Evolutionary conservation across 2,113 vertebrate species (phyloP), one percentile per base, ranked within the genome.

Genomic region (Thunnus thynnus): DNA sequence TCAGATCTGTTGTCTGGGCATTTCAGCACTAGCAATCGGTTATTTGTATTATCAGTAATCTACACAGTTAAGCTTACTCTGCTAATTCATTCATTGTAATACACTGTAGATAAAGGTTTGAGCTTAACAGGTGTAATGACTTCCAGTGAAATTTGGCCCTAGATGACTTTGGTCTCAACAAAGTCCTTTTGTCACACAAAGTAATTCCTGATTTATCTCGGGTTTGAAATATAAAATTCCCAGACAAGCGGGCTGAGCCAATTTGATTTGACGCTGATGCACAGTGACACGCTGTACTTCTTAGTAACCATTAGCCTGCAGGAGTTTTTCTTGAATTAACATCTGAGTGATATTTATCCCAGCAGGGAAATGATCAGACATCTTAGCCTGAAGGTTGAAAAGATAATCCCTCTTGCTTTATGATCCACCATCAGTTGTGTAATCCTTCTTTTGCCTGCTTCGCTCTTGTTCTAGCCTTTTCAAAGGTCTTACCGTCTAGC

Each of bases 331-430:
- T 64, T 52, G 52, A 85, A 75, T 64, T 54, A 77, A 54, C 56
- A 13, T 82, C 32, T 69, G 50, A 73, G 71, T 73, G 60, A 84
- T 89, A 81, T 67, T 82, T 73, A 76, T 78, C 72, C 70, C 64
- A 18, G 52, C 13, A 7, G 48, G 27, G 52, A 70, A 66, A 60
- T 47, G 27, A 71, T 84, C 80, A 82, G 69, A 76, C 60, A 48
- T 82, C 51, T 41, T 62, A 85, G 63, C 62, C 77, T 78, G 32
- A 52, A 66, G 47, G 55, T 83, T 86, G 48, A 63, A 79, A 69
- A 87, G 75, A 78, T 86, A 72, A 93, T 86, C 74, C 80, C 48
- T 61, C 0, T 1, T 70, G 63, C 69, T 88, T 84, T 83, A 72
- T 82, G 58, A 77, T 68, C 71, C 10, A 0, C 52, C 41, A 12